Conservation (phyloP, 2,888 invertebrate species). For the Acleris laterana region DNA sequence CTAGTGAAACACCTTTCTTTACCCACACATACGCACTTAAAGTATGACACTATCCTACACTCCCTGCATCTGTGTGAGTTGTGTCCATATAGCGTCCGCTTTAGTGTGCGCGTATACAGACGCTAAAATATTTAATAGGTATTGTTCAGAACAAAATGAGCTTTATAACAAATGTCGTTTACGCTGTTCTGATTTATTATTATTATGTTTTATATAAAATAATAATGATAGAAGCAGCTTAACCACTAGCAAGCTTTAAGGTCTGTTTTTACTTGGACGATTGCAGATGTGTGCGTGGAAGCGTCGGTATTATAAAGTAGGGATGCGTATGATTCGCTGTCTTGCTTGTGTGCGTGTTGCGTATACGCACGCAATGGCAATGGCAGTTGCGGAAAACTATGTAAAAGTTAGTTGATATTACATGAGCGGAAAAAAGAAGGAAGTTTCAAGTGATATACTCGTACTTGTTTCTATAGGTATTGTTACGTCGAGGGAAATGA, state of each 20-base stretch:
- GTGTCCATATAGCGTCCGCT: conserved; percentile 26
- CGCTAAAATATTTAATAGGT: neutral
- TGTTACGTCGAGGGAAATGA: conserved; percentile 16
- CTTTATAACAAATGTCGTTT: too few species aligned
- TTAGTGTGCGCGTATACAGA: conserved; percentile 31
- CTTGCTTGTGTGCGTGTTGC: conserved; percentile 70
- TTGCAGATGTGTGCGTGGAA: conserved; percentile 38
- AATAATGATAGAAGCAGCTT: too few species aligned
- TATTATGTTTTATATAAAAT: too few species aligned
- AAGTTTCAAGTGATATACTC: conserved; percentile 31
- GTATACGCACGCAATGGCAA: conserved; percentile 82
- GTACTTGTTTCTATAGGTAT: conserved; percentile 17
- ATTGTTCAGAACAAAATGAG: too few species aligned
- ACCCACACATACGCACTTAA: conserved; percentile 60
- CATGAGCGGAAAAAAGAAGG: conserved; percentile 71
- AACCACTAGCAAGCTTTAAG: too few species aligned
- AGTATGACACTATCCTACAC: conserved; percentile 31
- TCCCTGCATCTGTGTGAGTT: conserved; percentile 38
- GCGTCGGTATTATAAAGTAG: conserved; percentile 2
- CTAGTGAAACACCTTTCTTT: conserved; percentile 81
- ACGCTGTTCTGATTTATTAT: too few species aligned
- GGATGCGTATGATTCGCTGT: conserved; percentile 39
- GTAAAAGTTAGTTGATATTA: conserved; percentile 70
- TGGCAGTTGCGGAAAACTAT: conserved; percentile 79
- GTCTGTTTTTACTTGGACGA: too few species aligned